phyloP scores from a whole-genome alignment of 1,140 invertebrate species.

The Achatina immaculata region DNA sequence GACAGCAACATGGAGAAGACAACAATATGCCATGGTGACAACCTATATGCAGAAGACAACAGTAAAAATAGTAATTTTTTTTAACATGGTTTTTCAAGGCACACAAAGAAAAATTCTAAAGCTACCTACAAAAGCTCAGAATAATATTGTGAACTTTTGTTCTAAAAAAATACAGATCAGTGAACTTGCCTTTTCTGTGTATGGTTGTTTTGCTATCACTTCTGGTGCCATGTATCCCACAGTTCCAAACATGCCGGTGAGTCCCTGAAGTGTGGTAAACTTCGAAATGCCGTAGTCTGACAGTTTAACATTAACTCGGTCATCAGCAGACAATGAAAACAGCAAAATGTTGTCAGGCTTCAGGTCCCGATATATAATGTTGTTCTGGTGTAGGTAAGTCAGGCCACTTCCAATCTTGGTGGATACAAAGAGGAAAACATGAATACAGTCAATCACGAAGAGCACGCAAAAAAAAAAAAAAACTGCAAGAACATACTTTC shows the following conservation, averaged over 20 bases:
- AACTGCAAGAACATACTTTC: not conserved
- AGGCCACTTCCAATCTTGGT: slow-evolving; percentile 52
- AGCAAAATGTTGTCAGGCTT: slow-evolving; percentile 68
- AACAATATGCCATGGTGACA: too few species aligned
- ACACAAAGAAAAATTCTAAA: too few species aligned
- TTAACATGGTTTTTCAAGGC: too few species aligned
- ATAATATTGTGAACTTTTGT: too few species aligned
- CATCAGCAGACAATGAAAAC: slow-evolving; percentile 50
- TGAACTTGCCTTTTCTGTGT: slow-evolving; percentile 57
- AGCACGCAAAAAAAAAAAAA: not conserved
- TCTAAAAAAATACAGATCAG: too few species aligned
- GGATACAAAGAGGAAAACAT: not conserved
- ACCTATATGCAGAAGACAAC: too few species aligned
- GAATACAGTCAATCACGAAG: not conserved
- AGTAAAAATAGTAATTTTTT: too few species aligned
- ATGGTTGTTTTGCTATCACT: slow-evolving; percentile 60
- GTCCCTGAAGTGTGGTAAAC: slow-evolving; percentile 58
- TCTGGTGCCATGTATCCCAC: slow-evolving; percentile 66
- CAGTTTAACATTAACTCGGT: slow-evolving; percentile 62
- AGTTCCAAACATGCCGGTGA: slow-evolving; percentile 63
- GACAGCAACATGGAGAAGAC: too few species aligned
- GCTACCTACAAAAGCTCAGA: too few species aligned
- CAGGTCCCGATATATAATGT: slow-evolving; percentile 65
- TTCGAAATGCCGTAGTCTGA: slow-evolving; percentile 68
- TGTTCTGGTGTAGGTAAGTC: slow-evolving; percentile 57